These are phyloP conservation scores for Peromyscus leucopus DNA, from an alignment of 2,113 vertebrate genomes.

Conservation along the genomic window DNA sequence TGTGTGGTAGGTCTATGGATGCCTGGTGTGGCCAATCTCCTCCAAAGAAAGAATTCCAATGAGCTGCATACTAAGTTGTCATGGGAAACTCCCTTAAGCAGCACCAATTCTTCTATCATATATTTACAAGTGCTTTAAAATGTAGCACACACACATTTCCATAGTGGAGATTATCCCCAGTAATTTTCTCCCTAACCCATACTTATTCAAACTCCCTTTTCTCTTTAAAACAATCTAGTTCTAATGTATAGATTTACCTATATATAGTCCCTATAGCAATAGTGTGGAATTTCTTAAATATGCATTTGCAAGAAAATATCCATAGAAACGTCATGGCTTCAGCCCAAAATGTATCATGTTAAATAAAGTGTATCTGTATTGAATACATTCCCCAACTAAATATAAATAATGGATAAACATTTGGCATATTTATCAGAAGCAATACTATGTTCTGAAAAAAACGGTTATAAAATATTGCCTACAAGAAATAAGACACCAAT, in stretches of 20 bases:
- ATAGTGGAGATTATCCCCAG: slow-evolving; percentile 22
- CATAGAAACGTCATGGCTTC: slow-evolving; percentile 41
- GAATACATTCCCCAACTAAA: slow-evolving; percentile 45
- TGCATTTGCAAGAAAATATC: neutral
- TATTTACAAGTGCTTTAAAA: slow-evolving; percentile 51
- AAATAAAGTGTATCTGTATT: slow-evolving; percentile 53
- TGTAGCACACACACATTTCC: slow-evolving; percentile 3
- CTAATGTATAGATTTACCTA: neutral
- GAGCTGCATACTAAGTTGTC: neutral
- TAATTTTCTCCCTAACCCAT: slow-evolving; percentile 20
- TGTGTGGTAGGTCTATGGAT: neutral
- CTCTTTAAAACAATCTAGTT: slow-evolving; percentile 38
- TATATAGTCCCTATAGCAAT: neutral
- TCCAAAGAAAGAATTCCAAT: neutral
- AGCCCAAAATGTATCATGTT: slow-evolving; percentile 30
- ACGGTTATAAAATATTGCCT: slow-evolving; percentile 47
- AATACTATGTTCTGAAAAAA: slow-evolving; percentile 35
- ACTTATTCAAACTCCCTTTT: slow-evolving; percentile 52
- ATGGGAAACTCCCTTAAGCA: neutral
- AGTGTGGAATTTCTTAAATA: neutral
- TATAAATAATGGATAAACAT: slow-evolving; percentile 43
- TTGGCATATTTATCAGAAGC: slow-evolving; percentile 52
- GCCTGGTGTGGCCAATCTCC: neutral
- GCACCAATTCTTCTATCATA: neutral
- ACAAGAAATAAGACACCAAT: slow-evolving; percentile 50